Conservation (phyloP, 2,888 invertebrate genomes). For the Spodoptera exigua region DNA sequence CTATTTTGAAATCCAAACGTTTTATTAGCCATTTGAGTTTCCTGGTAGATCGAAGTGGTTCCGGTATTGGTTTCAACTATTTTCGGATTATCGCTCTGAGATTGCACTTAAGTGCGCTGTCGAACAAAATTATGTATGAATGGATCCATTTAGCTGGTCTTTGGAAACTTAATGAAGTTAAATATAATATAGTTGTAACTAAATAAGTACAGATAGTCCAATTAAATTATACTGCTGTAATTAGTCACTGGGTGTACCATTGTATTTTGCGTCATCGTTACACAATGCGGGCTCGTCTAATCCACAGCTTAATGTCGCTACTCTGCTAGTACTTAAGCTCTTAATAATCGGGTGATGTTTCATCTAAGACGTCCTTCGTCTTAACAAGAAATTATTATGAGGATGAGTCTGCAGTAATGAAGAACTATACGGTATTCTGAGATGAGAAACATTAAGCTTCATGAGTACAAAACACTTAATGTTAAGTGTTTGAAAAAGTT, state of each 20-base stretch:
- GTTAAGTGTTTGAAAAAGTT: no score
- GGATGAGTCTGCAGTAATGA: slow-evolving; percentile 43
- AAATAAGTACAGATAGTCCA: no score
- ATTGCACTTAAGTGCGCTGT: slow-evolving; percentile 19
- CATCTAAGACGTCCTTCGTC: slow-evolving; percentile 57
- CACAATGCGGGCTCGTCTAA: slow-evolving; percentile 63
- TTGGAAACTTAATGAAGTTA: no score
- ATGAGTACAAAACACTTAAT: slow-evolving; percentile 26
- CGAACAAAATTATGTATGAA: slow-evolving; percentile 5
- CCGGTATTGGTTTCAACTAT: slow-evolving; percentile 11
- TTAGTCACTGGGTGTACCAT: slow-evolving; percentile 17
- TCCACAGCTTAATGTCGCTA: slow-evolving; percentile 57
- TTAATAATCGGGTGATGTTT: slow-evolving; percentile 64
- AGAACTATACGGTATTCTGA: slow-evolving; percentile 27
- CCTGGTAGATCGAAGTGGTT: slow-evolving; percentile 5
- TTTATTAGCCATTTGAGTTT: slow-evolving; percentile 7
- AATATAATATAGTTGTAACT: no score
- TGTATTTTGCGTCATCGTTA: slow-evolving; percentile 50
- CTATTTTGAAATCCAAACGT: slow-evolving; percentile 12
- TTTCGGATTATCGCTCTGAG: slow-evolving; percentile 18
- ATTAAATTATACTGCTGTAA: slow-evolving; percentile 5
- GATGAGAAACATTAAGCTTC: slow-evolving; percentile 35
- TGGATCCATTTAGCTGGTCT: background rate
- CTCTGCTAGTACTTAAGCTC: slow-evolving; percentile 62
- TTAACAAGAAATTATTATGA: slow-evolving; percentile 50